phyloP scores from a whole-genome alignment of 2,888 invertebrate genomes.

The Parochlus steinenii region DNA sequence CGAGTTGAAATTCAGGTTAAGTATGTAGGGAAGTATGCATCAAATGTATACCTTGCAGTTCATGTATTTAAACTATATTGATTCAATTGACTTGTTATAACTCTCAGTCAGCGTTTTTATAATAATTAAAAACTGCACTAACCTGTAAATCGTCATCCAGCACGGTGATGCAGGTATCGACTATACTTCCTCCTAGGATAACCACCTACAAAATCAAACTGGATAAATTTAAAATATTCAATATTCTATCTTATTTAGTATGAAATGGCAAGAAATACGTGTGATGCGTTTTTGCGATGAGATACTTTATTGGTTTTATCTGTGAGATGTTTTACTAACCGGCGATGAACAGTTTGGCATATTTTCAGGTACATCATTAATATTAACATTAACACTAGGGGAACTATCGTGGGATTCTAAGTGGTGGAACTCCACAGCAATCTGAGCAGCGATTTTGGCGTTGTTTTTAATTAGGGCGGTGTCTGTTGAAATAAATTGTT shows the following conservation, averaged over 20 bases:
- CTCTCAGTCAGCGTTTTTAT: too few species aligned
- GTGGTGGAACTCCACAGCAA: slow-evolving; percentile 48
- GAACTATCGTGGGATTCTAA: slow-evolving; percentile 22
- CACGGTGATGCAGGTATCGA: slow-evolving; percentile 52
- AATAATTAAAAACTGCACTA: too few species aligned
- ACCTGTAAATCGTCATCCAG: slow-evolving; percentile 47
- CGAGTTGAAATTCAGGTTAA: too few species aligned
- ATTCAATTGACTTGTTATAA: too few species aligned
- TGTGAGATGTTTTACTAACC: slow-evolving; percentile 13
- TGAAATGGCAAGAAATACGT: too few species aligned
- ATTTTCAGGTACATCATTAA: background rate
- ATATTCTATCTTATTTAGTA: too few species aligned
- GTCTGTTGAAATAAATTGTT: slow-evolving; percentile 35
- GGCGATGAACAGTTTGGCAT: slow-evolving; percentile 7
- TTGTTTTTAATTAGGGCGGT: slow-evolving; percentile 88
- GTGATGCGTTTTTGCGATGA: too few species aligned
- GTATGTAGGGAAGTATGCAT: too few species aligned
- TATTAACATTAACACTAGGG: slow-evolving; percentile 4
- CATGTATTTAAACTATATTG: too few species aligned
- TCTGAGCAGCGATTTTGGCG: slow-evolving; percentile 64
- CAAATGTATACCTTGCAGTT: too few species aligned
- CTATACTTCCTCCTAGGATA: slow-evolving; percentile 62
- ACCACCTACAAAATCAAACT: slow-evolving; percentile 37
- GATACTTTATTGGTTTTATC: too few species aligned
- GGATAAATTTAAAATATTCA: too few species aligned